phyloP scores from a whole-genome alignment of 2,113 vertebrate genomes.

The Arizona elegans region DNA sequence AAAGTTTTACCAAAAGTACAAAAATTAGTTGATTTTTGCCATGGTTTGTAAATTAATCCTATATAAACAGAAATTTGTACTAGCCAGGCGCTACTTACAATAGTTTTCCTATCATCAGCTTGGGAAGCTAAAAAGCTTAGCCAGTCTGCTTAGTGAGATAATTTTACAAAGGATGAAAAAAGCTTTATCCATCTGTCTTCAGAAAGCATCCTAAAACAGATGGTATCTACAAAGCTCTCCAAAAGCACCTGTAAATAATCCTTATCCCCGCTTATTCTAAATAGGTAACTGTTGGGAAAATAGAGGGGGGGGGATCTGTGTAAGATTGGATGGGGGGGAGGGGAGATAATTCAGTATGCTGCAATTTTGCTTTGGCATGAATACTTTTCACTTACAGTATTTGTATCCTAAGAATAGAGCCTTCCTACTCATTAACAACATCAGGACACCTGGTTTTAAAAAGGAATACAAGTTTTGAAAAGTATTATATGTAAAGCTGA shows the following conservation, averaged over 20 bases:
- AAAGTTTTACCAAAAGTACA: slow-evolving; percentile 56
- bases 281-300: background rate
- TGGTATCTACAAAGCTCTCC: background rate
- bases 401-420: background rate
- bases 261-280: background rate
- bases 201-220: background rate
- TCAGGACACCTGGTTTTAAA: background rate
- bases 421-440: background rate
- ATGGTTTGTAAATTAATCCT: slow-evolving; percentile 53
- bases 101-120: background rate
- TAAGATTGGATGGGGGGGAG: background rate
- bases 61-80: slow-evolving; percentile 14
- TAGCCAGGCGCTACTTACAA: slow-evolving; percentile 14
- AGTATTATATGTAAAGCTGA: background rate
- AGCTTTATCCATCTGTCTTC: background rate
- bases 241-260: background rate
- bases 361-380: background rate
- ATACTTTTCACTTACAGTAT: background rate
- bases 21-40: slow-evolving; percentile 35
- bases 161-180: background rate
- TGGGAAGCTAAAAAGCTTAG: background rate
- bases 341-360: background rate
- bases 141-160: background rate
- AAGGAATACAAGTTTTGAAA: background rate
- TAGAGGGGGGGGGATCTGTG: background rate